Percentiles rank a stretch among this genome's conserved stretches.
phyloP scores from a whole-genome alignment of 2,888 invertebrate genomes.

The Leucozona laternaria region DNA sequence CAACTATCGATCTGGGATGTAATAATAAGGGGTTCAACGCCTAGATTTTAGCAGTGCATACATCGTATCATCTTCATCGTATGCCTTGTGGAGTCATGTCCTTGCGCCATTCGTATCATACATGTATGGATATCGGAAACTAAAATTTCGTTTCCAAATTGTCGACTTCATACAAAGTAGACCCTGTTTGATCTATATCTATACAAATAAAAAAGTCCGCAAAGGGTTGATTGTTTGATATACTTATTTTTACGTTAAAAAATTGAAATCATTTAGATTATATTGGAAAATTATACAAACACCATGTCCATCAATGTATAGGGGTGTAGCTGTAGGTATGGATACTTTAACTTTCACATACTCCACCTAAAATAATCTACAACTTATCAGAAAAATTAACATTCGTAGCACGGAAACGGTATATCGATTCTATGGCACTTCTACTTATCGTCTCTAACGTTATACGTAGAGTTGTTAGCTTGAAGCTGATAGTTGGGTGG shows the following conservation, averaged over 20 bases:
- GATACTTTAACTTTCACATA: neutral
- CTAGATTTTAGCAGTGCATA: no score
- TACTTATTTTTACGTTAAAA: neutral
- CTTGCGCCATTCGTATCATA: no score
- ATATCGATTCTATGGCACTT: conserved; percentile 73
- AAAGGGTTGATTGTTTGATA: neutral
- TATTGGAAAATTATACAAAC: neutral
- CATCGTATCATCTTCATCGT: no score
- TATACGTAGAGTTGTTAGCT: conserved; percentile 58
- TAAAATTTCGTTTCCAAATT: no score
- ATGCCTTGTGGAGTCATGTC: no score
- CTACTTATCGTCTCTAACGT: conserved; percentile 70
- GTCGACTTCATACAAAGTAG: no score
- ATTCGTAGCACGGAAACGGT: conserved; percentile 61
- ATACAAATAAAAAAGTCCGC: no score
- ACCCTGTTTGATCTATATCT: no score
- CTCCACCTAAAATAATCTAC: conserved; percentile 52
- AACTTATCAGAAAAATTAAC: conserved; percentile 59
- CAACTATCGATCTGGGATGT: no score
- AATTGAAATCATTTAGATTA: neutral
- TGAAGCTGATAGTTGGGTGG: conserved; percentile 55
- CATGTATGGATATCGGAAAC: no score
- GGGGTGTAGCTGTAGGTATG: neutral
- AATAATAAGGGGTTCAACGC: no score
- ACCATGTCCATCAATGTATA: neutral